Conservation (phyloP, 2,113 vertebrate genomes). For the Neogobius melanostomus region DNA sequence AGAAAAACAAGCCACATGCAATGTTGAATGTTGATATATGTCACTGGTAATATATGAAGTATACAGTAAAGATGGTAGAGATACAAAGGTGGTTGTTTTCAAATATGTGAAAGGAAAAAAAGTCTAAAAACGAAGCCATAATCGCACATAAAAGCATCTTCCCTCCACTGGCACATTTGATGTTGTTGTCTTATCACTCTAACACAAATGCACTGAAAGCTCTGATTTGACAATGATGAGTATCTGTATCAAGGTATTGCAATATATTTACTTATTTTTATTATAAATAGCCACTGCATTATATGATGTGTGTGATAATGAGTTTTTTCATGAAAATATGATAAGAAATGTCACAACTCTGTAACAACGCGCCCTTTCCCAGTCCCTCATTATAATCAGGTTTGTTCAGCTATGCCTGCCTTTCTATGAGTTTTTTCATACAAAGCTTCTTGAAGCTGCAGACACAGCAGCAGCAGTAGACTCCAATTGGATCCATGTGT, state of each 20-base stretch:
- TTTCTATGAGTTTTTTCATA: slow-evolving; percentile 21
- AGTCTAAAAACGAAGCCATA: too few relatives aligned
- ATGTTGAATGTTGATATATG: background rate
- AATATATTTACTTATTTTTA: too few relatives aligned
- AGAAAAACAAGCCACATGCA: background rate
- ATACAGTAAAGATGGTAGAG: background rate
- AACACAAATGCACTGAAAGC: too few relatives aligned
- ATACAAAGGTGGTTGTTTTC: background rate
- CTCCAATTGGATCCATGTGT: slow-evolving; percentile 75
- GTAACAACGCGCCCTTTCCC: slow-evolving; percentile 27
- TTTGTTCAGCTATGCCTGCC: slow-evolving; percentile 55
- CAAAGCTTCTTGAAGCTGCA: slow-evolving; percentile 41
- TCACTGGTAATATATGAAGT: background rate
- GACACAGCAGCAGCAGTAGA: slow-evolving; percentile 60
- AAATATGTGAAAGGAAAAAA: too few relatives aligned
- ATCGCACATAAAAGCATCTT: too few relatives aligned
- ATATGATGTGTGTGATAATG: background rate
- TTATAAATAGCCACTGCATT: background rate
- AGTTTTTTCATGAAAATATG: background rate
- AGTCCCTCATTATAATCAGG: slow-evolving; percentile 63
- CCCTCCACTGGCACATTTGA: too few relatives aligned
- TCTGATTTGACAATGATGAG: too few relatives aligned
- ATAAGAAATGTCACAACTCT: background rate
- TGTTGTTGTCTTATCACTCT: too few relatives aligned
- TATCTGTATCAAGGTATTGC: too few relatives aligned